These are phyloP conservation scores for Burhinus bistriatus DNA, from an alignment of 2,113 vertebrate species.

Conservation along the genomic window DNA sequence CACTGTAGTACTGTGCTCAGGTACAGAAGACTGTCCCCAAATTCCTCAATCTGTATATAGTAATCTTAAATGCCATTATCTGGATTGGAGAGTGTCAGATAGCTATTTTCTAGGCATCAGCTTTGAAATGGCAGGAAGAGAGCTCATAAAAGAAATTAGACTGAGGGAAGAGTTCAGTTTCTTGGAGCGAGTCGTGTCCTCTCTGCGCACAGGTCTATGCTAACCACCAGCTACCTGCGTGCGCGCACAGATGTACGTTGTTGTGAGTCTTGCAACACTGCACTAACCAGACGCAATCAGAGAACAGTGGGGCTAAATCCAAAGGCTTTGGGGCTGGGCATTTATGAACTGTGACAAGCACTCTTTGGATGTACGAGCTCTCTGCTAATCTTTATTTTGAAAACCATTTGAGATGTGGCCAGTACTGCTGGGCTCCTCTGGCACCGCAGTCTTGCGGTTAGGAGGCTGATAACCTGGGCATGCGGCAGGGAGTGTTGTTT, in stretches of 20 bases:
- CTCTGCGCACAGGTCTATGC: neutral
- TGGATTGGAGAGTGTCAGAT: neutral
- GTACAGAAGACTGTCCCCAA: neutral
- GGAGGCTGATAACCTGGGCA: neutral
- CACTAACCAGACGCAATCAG: neutral
- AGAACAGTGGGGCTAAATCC: neutral
- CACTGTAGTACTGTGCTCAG: rapidly evolving
- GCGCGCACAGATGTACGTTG: neutral
- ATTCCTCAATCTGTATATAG: neutral
- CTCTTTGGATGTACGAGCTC: neutral
- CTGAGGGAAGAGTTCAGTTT: neutral
- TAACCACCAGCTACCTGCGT: neutral
- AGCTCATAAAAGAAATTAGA: neutral
- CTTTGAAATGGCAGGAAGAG: neutral
- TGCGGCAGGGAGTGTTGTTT: neutral
- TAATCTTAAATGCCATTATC: neutral
- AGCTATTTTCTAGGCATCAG: neutral
- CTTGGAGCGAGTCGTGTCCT: neutral
- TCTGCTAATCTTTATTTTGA: neutral
- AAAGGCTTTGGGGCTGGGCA: neutral
- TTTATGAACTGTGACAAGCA: neutral
- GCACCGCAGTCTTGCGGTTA: rapidly evolving
- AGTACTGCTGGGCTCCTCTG: neutral
- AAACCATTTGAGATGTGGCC: neutral
- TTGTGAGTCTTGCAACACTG: neutral